Conservation (phyloP, 2,888 invertebrate genomes). For the Morinoia aosen region DNA sequence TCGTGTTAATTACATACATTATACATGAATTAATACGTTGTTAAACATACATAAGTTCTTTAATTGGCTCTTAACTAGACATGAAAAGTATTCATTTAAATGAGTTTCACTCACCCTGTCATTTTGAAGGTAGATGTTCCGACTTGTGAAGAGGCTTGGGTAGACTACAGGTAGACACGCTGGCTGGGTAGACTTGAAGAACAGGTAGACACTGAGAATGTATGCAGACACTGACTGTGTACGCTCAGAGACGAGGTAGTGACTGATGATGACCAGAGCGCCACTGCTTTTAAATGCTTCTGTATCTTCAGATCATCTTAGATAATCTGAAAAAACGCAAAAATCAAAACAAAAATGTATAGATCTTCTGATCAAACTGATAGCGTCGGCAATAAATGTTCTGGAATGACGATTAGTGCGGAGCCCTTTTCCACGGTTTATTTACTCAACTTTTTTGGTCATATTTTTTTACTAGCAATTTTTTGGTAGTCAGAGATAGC, state of each 20-base stretch:
- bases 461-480: neutral
- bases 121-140: neutral
- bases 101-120: neutral
- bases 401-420: neutral
- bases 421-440: neutral
- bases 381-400: neutral
- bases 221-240: too few species aligned
- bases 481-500: neutral
- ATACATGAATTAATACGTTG: too few species aligned
- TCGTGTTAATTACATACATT: too few species aligned
- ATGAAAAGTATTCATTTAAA: neutral
- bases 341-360: neutral
- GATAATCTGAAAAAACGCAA: neutral
- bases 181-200: neutral
- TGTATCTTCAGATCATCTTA: neutral
- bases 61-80: too few species aligned
- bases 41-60: too few species aligned
- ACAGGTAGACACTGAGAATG: neutral
- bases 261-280: neutral
- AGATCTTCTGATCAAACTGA: neutral
- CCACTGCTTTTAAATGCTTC: neutral
- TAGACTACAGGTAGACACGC: neutral
- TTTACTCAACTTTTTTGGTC: neutral
- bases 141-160: neutral
- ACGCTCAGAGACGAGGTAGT: neutral